Conservation (phyloP, 2,113 vertebrate genomes). For the Callipepla californica region DNA sequence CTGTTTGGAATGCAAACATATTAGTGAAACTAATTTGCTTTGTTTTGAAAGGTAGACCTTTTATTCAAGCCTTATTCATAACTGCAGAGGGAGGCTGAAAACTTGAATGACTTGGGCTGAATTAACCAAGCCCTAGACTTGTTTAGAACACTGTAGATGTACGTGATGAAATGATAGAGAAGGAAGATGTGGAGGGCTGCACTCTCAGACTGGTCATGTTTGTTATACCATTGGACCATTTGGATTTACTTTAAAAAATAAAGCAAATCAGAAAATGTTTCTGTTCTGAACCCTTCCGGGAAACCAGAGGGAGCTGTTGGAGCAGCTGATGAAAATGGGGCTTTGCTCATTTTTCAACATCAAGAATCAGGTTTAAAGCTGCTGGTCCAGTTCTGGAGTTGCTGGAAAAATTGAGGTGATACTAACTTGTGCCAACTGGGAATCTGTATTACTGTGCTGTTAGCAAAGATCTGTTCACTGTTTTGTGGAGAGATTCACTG, state of each 20-base stretch:
- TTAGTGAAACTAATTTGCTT: neutral
- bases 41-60: neutral
- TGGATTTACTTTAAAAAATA: neutral
- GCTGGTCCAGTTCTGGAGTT: neutral
- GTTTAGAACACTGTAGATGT: too few relatives aligned
- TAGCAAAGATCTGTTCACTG: neutral
- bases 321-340: neutral
- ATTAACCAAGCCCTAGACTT: neutral
- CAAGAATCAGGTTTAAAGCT: neutral
- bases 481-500: neutral
- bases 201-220: neutral
- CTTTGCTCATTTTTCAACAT: neutral
- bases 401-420: neutral
- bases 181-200: neutral
- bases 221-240: neutral
- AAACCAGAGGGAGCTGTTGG: neutral
- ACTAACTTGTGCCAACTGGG: accelerated
- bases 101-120: neutral
- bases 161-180: neutral
- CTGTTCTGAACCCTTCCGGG: neutral
- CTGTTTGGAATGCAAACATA: neutral
- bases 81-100: neutral
- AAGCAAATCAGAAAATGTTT: neutral
- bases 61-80: neutral
- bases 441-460: neutral